Base-by-base conservation (phyloP, 2,113 vertebrate genomes). In the Tympanuchus pallidicinctus region DNA sequence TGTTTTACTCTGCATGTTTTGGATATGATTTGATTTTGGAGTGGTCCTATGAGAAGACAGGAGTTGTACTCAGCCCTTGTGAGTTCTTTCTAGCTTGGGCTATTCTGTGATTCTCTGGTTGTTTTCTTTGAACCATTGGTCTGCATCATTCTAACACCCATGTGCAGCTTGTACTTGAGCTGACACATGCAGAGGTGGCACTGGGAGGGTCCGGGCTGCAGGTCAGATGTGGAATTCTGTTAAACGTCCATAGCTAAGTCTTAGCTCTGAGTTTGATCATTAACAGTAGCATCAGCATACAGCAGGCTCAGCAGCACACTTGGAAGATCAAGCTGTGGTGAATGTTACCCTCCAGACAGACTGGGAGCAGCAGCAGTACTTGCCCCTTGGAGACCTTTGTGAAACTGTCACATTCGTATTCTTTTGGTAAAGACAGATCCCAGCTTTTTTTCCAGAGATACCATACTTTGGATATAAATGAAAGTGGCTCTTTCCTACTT, bases 1-100 rank as follows among this genome's bases (percentile, higher is more conserved):
- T 73, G 3, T 77, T 84, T 64, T 72, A 52, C 47, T 74, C 22
- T 32, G 2, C 18, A 22, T 0, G 0, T 38, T 72, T 75, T 57
- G 54, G 54, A 57, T 10, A 32, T 57, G 16, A 32, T 57, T 57
- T 57, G 28, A 32, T 32, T 18, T 57, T 57, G 30, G 54, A 17
- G 10, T 57, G 28, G 30, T 57, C 17, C 30, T 57, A 19, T 57
- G 54, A 19, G 54, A 32, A 57, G 54, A 32, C 30, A 57, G 30
- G 28, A 57, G 28, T 57, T 57, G 30, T 17, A 57, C 54, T 32
- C 30, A 8, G 18, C 18, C 30, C 30, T 57, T 57, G 30, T 57
- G 54, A 32, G 30, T 19, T 32, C 54, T 32, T 57, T 57, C 30
- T 17, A 57, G 18, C 54, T 56, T 56, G 28, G 54, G 54, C 54